Conservation (phyloP, 2,113 vertebrate genomes). For the Pseudolaguvia tuberculata region DNA sequence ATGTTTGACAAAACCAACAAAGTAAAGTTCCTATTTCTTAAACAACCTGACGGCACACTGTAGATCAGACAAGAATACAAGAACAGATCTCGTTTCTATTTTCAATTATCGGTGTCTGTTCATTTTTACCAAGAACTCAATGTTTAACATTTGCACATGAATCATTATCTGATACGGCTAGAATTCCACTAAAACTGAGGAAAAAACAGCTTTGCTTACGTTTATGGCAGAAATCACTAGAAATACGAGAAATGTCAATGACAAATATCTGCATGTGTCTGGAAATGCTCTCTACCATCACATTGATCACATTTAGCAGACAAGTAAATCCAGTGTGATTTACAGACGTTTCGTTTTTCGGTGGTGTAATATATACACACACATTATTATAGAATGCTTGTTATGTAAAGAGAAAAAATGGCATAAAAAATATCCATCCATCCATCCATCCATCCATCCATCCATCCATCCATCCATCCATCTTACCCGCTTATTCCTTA, state of each 20-base stretch:
- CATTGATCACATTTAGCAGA: background rate
- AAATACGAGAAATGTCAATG: background rate
- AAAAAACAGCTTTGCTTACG: background rate
- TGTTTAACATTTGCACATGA: background rate
- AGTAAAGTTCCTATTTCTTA: conserved; percentile 20
- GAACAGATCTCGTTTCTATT: conserved; percentile 19
- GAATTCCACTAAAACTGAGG: background rate
- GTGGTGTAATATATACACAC: too few species aligned
- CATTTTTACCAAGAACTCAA: background rate
- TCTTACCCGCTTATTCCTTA: too few species aligned
- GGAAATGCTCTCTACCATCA: background rate
- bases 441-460: too few species aligned
- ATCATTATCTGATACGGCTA: background rate
- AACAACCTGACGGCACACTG: conserved; percentile 24
- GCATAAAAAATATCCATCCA: too few species aligned
- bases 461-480: too few species aligned
- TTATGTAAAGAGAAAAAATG: too few species aligned
- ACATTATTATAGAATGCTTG: too few species aligned
- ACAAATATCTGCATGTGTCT: background rate
- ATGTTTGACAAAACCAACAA: conserved; percentile 46
- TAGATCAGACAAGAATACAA: conserved; percentile 28
- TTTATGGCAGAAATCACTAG: background rate
- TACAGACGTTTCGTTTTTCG: too few species aligned
- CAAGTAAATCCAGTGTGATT: background rate
- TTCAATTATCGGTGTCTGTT: conserved; percentile 1